Evolutionary conservation across 2,888 invertebrate species (phyloP).

Genomic region (Cerceris ruficornis): DNA sequence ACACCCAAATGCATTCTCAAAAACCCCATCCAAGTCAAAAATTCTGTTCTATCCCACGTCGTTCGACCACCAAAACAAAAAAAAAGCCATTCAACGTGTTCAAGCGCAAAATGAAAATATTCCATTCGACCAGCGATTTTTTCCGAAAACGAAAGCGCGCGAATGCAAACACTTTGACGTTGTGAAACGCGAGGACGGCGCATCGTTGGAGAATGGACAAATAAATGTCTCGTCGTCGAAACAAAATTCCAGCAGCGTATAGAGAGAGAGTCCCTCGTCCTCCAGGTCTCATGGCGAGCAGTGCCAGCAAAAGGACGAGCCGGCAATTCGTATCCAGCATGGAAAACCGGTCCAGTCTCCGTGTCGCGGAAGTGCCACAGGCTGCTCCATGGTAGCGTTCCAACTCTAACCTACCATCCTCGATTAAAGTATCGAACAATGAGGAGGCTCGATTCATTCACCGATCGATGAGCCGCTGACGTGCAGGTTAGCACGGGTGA

Average conservation of each 20-base stretch:
- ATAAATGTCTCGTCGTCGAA: slow-evolving; percentile 24
- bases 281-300: slow-evolving; percentile 20
- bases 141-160: too few relatives aligned
- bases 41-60: too few relatives aligned
- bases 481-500: neutral
- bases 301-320: slow-evolving; percentile 59
- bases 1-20: too few relatives aligned
- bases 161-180: too few relatives aligned
- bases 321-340: slow-evolving; percentile 61
- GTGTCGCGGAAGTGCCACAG: slow-evolving; percentile 63
- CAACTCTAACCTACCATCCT: slow-evolving; percentile 50
- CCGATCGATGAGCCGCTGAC: slow-evolving; percentile 34
- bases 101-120: too few relatives aligned
- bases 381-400: slow-evolving; percentile 50
- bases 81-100: too few relatives aligned
- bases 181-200: too few relatives aligned
- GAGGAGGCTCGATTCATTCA: slow-evolving; percentile 53
- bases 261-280: neutral
- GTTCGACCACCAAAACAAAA: too few relatives aligned
- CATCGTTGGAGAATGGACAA: neutral
- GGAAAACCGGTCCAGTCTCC: slow-evolving; percentile 63
- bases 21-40: too few relatives aligned
- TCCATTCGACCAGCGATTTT: too few relatives aligned
- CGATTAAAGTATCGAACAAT: slow-evolving; percentile 61
- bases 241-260: slow-evolving; percentile 25